Evolutionary conservation across 2,113 vertebrate species (phyloP).

Genomic region (Nyctibius bracteatus): DNA sequence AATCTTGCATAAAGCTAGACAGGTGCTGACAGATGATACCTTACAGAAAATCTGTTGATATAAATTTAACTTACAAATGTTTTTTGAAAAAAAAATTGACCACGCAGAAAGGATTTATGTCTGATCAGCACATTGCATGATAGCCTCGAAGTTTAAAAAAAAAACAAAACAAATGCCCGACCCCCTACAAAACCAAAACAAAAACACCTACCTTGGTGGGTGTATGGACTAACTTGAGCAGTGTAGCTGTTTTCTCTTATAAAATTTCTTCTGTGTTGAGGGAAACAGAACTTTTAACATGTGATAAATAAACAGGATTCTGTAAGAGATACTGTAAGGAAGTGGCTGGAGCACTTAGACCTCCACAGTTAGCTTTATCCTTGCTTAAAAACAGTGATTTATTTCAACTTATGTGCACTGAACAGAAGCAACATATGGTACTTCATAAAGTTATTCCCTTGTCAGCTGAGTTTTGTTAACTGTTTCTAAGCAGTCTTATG

Average conservation of each 20-base stretch:
- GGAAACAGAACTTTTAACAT: neutral
- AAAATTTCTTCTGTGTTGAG: neutral
- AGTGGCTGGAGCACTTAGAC: neutral
- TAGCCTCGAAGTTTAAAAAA: neutral
- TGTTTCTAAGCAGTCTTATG: neutral
- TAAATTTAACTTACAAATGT: neutral
- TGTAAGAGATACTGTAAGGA: neutral
- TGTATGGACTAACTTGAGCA: neutral
- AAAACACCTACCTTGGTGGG: neutral
- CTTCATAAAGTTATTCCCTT: neutral
- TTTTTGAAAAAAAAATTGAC: neutral
- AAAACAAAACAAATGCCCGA: neutral
- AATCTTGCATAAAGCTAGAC: neutral
- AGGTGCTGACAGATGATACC: neutral
- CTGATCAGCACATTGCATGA: neutral
- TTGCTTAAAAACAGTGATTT: neutral
- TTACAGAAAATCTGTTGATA: neutral
- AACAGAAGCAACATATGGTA: neutral
- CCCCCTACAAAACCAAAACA: neutral
- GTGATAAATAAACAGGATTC: neutral
- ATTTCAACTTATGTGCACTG: neutral
- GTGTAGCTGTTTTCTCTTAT: neutral
- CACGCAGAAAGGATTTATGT: neutral
- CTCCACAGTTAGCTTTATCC: neutral
- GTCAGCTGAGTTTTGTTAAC: neutral